Evolutionary conservation across 2,797 vertebrate genomes (phyloP).

Genomic region (Champsocephalus gunnari): DNA sequence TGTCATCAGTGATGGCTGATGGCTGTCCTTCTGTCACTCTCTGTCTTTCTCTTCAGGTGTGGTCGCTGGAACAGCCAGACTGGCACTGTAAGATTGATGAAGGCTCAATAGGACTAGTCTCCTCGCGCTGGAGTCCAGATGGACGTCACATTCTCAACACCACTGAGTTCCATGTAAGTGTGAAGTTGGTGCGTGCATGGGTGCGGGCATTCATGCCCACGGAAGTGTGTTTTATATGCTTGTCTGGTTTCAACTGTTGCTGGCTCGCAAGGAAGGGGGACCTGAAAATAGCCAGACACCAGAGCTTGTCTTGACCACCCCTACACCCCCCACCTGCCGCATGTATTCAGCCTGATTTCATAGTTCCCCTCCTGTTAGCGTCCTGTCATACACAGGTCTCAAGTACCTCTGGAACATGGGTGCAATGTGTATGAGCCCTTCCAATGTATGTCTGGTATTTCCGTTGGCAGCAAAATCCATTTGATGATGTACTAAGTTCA

Average conservation of each 20-base stretch:
- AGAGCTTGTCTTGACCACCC: conserved; percentile 75
- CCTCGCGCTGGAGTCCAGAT: conserved; percentile 97
- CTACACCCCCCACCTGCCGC: conserved; percentile 65
- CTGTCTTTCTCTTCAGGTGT: conserved; percentile 86
- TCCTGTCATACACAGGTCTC: conserved; percentile 76
- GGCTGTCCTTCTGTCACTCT: conserved; percentile 23
- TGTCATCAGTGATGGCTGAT: conserved; percentile 34
- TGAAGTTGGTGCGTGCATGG: conserved; percentile 69
- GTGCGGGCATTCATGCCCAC: conserved; percentile 59
- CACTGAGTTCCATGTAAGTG: conserved; percentile 97
- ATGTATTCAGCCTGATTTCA: conserved; percentile 82
- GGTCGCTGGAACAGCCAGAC: conserved; percentile 96
- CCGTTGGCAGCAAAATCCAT: conserved; percentile 29
- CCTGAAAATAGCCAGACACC: conserved; percentile 86
- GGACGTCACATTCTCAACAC: conserved; percentile 99
- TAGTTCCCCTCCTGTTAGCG: conserved; percentile 73
- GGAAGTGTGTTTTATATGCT: conserved; percentile 71
- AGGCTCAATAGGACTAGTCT: conserved; percentile 95
- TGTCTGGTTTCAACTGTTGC: conserved; percentile 85
- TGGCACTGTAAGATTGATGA: conserved; percentile 99
- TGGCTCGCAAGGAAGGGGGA: conserved; percentile 80
- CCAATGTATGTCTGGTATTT: conserved; percentile 46
- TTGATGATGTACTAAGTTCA: conserved; percentile 21
- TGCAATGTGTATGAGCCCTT: conserved; percentile 54
- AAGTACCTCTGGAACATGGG: conserved; percentile 63